Evolutionary conservation across 1,140 invertebrate species (phyloP).

Genomic region (Zeugodacus cucurbitae): DNA sequence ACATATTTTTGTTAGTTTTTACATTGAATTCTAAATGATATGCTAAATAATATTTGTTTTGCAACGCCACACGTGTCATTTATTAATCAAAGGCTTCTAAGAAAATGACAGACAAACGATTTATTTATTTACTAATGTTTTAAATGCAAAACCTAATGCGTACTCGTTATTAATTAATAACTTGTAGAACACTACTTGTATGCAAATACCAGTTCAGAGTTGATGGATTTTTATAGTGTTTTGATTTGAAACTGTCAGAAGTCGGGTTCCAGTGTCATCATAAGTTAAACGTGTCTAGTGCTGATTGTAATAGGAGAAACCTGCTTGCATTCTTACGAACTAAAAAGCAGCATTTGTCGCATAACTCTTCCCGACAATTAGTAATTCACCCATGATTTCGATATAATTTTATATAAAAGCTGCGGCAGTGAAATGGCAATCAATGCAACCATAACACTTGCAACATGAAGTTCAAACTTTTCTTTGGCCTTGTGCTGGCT

Average conservation of each 20-base stretch:
- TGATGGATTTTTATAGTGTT: neutral
- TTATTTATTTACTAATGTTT: neutral
- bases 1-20: too few species aligned
- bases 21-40: too few species aligned
- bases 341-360: neutral
- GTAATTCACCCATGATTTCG: neutral
- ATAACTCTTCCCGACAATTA: neutral
- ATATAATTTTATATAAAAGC: slow-evolving; percentile 10
- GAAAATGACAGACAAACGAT: neutral
- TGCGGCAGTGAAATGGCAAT: neutral
- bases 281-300: neutral
- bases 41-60: neutral
- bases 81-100: neutral
- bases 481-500: neutral
- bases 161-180: neutral
- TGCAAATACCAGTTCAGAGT: neutral
- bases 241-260: neutral
- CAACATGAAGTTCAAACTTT: slow-evolving; percentile 27
- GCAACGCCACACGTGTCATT: neutral
- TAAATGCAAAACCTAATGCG: neutral
- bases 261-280: neutral
- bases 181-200: neutral
- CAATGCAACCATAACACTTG: neutral
- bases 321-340: neutral
- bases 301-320: neutral